Base-by-base conservation (phyloP, 2,113 vertebrate species). In the Vulpes ferrilata region DNA sequence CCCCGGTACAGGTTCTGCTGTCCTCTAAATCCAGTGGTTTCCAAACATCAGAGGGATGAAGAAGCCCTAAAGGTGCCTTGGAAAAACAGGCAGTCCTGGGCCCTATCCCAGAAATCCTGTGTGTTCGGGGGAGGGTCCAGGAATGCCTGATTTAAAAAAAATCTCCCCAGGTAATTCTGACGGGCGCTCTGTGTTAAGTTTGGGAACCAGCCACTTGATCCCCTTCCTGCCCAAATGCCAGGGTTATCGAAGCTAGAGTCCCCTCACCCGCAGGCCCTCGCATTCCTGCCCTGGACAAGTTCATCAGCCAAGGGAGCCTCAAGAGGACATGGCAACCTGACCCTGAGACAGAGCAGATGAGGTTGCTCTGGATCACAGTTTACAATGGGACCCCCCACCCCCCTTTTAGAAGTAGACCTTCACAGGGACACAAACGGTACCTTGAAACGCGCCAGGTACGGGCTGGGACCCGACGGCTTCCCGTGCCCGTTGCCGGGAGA, bases 391-490 rank as follows among this genome's bases (percentile, higher is more conserved):
- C 15, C 9, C 12, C 11, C 22, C 25, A 12, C 1, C n/a, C 27
- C 32, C 27, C 22, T 67, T 73, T 80, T 20, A 90, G 73, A 38
- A 78, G 57, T 16, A 20, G 79, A 16, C 13, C 12, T 7, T 10
- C 10, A 2, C 0, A 7, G 35, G 0, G 15, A 71, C 2, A 1
- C 3, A 20, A 71, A 5, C 3, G 96, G 98, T 98, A 99, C 99
- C 98, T 98, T 99, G 97, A 99, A 99, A 97, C 98, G 99, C 4
- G 99, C 99, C 51, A 99, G 98, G 93, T 99, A 99, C 0, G 99
- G 99, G 5, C 97, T 98, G 51, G 98, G 98, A 53, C 98, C 96
- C 0, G 67, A 3, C 5, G 98, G 98, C 94, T 86, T 99, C 57
- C 99, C 99, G 0, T 99, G 99, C 94, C 99, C 99, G 0, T 99